phyloP scores from a whole-genome alignment of 1,140 invertebrate species.

The Acromyrmex heyeri region DNA sequence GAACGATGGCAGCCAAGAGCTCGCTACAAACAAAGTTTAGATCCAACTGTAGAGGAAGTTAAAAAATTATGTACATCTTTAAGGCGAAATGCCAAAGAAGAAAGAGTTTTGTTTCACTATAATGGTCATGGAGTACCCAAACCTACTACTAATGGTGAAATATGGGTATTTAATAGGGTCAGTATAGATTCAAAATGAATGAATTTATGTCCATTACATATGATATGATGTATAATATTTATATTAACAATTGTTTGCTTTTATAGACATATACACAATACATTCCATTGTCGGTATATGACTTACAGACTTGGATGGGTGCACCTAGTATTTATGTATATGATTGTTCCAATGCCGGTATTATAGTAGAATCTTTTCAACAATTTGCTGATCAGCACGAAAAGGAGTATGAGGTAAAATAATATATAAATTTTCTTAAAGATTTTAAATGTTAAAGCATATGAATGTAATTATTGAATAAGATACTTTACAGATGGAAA shows the following conservation, averaged over 20 bases:
- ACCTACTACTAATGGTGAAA: slow-evolving; percentile 99
- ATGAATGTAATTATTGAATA: not conserved
- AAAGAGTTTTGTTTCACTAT: slow-evolving; percentile 99
- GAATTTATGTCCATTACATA: not conserved
- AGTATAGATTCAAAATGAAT: slow-evolving; percentile 65
- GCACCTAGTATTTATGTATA: slow-evolving; percentile 99
- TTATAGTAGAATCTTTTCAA: slow-evolving; percentile 97
- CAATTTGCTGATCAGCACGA: slow-evolving; percentile 97
- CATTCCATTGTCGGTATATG: slow-evolving; percentile 99
- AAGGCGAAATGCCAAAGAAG: slow-evolving; percentile 99
- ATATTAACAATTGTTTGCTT: not conserved
- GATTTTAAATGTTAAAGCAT: not conserved
- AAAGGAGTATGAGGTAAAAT: slow-evolving; percentile 92
- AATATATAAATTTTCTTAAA: slow-evolving; percentile 10
- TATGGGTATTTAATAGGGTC: slow-evolving; percentile 99
- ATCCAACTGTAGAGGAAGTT: slow-evolving; percentile 99
- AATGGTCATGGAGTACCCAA: slow-evolving; percentile 99
- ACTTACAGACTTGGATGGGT: slow-evolving; percentile 99
- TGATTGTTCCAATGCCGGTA: slow-evolving; percentile 99
- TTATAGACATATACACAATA: slow-evolving; percentile 98
- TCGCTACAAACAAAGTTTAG: slow-evolving; percentile 97
- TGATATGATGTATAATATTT: not conserved
- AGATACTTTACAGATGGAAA: slow-evolving; percentile 80
- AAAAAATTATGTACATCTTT: slow-evolving; percentile 98
- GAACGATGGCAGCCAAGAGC: slow-evolving; percentile 99